phyloP scores from a whole-genome alignment of 2,797 vertebrate genomes.

The Meda fulgida region DNA sequence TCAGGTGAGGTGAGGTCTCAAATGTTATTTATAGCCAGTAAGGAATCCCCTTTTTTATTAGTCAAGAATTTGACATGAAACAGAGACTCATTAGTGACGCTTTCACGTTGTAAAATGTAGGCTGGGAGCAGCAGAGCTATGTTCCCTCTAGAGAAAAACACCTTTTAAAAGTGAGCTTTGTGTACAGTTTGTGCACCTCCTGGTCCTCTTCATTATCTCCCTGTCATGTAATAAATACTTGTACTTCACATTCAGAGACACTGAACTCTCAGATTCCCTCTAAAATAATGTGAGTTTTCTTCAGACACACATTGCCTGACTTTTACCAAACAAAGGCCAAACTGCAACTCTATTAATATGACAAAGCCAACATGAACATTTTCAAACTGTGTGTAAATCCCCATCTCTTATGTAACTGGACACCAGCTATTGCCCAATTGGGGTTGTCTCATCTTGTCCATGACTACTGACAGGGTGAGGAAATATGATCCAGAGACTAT shows the following conservation, averaged over 20 bases:
- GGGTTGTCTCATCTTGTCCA: slow-evolving; percentile 13
- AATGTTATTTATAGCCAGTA: not conserved
- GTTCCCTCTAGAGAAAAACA: not conserved
- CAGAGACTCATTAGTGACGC: slow-evolving; percentile 14
- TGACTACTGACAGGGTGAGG: not conserved
- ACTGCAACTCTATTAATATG: not conserved
- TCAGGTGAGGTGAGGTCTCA: not conserved
- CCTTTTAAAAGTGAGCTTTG: not conserved
- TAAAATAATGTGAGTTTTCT: not conserved
- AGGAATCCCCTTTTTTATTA: no score
- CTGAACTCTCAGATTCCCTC: not conserved
- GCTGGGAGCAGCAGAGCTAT: slow-evolving; percentile 4
- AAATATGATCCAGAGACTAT: slow-evolving; percentile 19
- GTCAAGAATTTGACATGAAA: no score
- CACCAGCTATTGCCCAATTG: slow-evolving; percentile 11
- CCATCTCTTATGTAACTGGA: slow-evolving; percentile 17
- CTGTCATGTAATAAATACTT: slow-evolving; percentile 9
- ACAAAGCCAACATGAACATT: not conserved
- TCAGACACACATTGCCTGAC: not conserved
- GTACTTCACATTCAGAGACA: not conserved
- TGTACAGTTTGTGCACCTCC: not conserved
- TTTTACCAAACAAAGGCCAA: not conserved
- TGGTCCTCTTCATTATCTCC: not conserved
- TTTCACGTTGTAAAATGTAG: not conserved
- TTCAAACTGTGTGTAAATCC: slow-evolving; percentile 11